phyloP scores from a whole-genome alignment of 1,140 invertebrate genomes.

The Brachionus rotundiformis region DNA sequence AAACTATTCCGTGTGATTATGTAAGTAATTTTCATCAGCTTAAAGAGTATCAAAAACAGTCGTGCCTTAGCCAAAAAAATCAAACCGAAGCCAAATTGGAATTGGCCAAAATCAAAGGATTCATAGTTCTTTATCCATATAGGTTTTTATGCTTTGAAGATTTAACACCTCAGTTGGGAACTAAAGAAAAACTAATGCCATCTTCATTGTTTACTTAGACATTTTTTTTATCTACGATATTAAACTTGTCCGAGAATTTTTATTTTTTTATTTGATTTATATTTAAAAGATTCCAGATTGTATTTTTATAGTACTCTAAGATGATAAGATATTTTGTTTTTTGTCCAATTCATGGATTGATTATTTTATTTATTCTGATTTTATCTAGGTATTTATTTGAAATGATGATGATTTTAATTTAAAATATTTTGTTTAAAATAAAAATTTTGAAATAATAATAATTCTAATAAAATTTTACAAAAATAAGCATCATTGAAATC shows the following conservation, averaged over 20 bases:
- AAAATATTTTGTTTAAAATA: too few species aligned
- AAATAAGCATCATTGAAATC: too few species aligned
- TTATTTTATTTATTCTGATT: slow-evolving; percentile 19
- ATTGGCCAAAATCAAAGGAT: slow-evolving; percentile 28
- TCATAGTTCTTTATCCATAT: slow-evolving; percentile 31
- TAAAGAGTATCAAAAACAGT: slow-evolving; percentile 46
- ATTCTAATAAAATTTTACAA: too few species aligned
- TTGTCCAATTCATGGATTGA: neutral
- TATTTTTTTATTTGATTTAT: neutral
- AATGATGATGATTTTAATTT: neutral
- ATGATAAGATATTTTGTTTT: neutral
- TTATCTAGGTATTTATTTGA: slow-evolving; percentile 9
- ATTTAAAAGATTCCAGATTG: slow-evolving; percentile 19
- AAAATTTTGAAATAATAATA: too few species aligned
- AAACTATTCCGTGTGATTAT: slow-evolving; percentile 49
- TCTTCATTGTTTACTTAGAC: slow-evolving; percentile 33
- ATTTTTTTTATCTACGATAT: neutral
- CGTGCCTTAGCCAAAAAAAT: slow-evolving; percentile 3
- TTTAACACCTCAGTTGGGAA: slow-evolving; percentile 16
- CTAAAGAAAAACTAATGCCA: slow-evolving; percentile 49
- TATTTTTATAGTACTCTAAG: neutral
- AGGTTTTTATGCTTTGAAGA: slow-evolving; percentile 43
- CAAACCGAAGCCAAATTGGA: neutral
- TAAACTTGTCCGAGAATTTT: neutral
- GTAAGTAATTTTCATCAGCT: slow-evolving; percentile 42